A percentile compares a stretch with the other conserved stretches of the same genome.
Evolutionary conservation across 1,140 invertebrate genomes (phyloP).

Genomic region (Nasonia giraulti): DNA sequence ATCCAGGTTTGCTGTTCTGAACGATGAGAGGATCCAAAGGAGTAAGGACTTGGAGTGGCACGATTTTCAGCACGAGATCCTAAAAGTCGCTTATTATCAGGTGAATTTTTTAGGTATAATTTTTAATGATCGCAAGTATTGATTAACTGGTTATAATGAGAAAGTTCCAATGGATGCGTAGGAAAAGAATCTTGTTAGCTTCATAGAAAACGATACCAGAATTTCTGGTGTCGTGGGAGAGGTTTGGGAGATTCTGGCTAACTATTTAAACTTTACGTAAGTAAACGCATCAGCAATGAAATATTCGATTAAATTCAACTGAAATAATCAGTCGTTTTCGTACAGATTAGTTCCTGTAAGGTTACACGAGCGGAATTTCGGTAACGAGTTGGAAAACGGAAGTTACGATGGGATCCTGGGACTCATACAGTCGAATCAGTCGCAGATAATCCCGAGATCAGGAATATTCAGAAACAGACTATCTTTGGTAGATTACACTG

Average conservation of each 20-base stretch:
- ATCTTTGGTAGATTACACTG: slow-evolving; percentile 52
- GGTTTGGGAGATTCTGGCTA: slow-evolving; percentile 53
- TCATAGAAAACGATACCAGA: slow-evolving; percentile 52
- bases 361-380: slow-evolving; percentile 31
- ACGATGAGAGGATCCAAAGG: slow-evolving; percentile 10
- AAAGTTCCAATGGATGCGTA: slow-evolving; percentile 22
- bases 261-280: slow-evolving; percentile 58
- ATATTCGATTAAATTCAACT: neutral
- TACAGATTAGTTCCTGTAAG: slow-evolving; percentile 54
- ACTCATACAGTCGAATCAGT: slow-evolving; percentile 52
- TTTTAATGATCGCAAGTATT: neutral
- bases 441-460: slow-evolving; percentile 55
- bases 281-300: neutral
- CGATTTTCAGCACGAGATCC: slow-evolving; percentile 43
- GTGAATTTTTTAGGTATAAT: slow-evolving; percentile 25
- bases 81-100: slow-evolving; percentile 51
- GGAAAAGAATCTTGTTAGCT: slow-evolving; percentile 53
- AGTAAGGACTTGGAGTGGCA: slow-evolving; percentile 45
- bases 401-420: slow-evolving; percentile 55
- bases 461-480: slow-evolving; percentile 5
- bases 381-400: slow-evolving; percentile 29
- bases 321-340: neutral
- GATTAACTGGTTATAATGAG: neutral
- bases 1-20: neutral
- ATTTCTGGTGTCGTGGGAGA: slow-evolving; percentile 54